Evolutionary conservation across 2,888 invertebrate genomes (phyloP), one percentile per base, ranked within the genome.

Genomic region (Pseudanteris insignis): DNA sequence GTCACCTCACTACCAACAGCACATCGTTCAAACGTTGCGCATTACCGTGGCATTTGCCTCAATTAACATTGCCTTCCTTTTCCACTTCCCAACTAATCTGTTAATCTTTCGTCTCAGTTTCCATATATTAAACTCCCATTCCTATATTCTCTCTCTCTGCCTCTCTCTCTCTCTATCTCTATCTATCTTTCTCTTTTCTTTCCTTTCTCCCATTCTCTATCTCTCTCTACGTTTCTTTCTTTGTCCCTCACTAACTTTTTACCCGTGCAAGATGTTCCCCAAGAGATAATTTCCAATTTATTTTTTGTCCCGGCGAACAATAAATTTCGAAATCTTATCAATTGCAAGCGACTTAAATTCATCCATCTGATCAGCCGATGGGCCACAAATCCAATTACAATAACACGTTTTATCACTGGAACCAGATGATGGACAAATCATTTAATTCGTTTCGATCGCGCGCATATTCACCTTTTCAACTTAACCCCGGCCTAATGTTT

Each of bases 201-300:
- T n/a, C n/a, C n/a, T n/a, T n/a, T n/a, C n/a, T n/a, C n/a, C n/a
- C n/a, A n/a, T n/a, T n/a, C n/a, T n/a, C n/a, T n/a, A n/a, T n/a
- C n/a, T n/a, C n/a, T n/a, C n/a, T n/a, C n/a, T n/a, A n/a, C n/a
- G n/a, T n/a, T n/a, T n/a, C n/a, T n/a, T n/a, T n/a, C n/a, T n/a
- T n/a, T n/a, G n/a, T n/a, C n/a, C n/a, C n/a, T n/a, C n/a, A n/a
- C n/a, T n/a, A n/a, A n/a, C n/a, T n/a, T n/a, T n/a, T n/a, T n/a
- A n/a, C 14, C 18, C 30, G 13, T 12, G 21, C 34, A 47, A 55
- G 44, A 40, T 47, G 40, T 40, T 40, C 36, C 40, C 55, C 55
- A 47, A 13, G 55, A 46, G 55, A 55, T 55, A 55, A 47, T 55
- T 55, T 47, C 29, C 55, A 55, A 55, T 55, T 55, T 55, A 40